Base-by-base conservation (phyloP, 2,797 vertebrate genomes). In the Pelobates cultripes region DNA sequence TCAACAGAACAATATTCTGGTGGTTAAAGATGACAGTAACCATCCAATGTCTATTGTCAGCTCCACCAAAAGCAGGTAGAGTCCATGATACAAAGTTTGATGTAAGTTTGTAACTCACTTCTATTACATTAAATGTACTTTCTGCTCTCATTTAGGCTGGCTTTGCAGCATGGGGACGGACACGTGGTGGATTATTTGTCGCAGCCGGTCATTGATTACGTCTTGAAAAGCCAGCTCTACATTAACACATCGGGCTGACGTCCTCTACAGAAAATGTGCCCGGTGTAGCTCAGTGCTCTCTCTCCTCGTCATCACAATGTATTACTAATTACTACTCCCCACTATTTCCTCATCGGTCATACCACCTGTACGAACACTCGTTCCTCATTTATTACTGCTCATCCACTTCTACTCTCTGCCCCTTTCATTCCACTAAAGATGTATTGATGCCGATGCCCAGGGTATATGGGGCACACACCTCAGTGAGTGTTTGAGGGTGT, bases 61-160 rank as follows among this genome's bases (percentile, higher is more conserved):
- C 91, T 99, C 98, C 51, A 99, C 98, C 85, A 99, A 99, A 92
- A 99, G 98, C 97, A 97, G 98, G 98, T 99, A 77, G 15, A 89
- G 41, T 60, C 7, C 3, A 51, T 41, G 44, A 1, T 64, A 28
- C 28, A 28, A 28, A 28, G 28, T 64, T 64, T 64, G 61, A 14
- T 64, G 6, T 64, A 4, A 6, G 61, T 6, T 28, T 64, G 4
- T 7, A 17, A 40, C 7, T 40, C 7, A 40, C 28, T 7, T 17
- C 14, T 64, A 28, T 40, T n/a, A 28, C 4, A 41, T 7, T 4
- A 7, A 12, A 57, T 9, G 4, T n/a, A 71, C 28, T 7, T 0
- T 73, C 80, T 70, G 60, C 78, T 83, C 0, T 0, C 57, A 0
- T 10, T 40, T 89, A 99, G 98, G 92, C 92, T 99, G 94, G 98